Evolutionary conservation across 2,888 invertebrate species (phyloP).

Genomic region (Tetheella fluctuosa): DNA sequence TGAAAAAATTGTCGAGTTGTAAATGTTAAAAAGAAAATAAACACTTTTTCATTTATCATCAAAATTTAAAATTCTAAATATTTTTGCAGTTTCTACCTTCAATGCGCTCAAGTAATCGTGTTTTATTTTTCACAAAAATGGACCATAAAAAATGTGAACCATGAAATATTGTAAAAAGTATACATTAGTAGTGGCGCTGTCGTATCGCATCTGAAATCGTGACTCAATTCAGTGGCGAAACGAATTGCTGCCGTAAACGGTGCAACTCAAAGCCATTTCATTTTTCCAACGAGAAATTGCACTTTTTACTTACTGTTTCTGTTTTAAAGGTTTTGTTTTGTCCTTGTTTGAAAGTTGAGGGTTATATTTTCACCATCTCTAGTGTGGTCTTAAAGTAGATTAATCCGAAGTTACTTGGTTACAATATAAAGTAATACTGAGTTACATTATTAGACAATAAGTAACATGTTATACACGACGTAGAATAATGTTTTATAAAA

Average conservation of each 20-base stretch:
- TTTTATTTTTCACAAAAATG: background rate
- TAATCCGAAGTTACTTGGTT: too few species aligned
- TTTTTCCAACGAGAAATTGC: constrained; percentile 47
- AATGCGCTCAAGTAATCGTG: too few species aligned
- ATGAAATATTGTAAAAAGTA: background rate
- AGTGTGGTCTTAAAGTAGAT: too few species aligned
- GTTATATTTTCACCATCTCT: background rate
- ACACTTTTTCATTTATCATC: too few species aligned
- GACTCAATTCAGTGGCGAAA: constrained; percentile 53
- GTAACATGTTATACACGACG: too few species aligned
- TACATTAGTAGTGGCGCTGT: constrained; percentile 29
- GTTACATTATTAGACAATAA: too few species aligned
- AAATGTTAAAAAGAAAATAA: too few species aligned
- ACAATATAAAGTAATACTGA: too few species aligned
- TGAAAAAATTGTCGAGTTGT: too few species aligned
- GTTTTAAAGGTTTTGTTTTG: constrained; percentile 4
- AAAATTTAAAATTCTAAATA: too few species aligned
- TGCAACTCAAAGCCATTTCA: constrained; percentile 50
- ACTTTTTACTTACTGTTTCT: constrained; percentile 39
- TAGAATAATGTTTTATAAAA: too few species aligned
- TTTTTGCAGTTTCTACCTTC: too few species aligned
- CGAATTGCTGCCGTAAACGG: constrained; percentile 48
- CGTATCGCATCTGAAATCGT: constrained; percentile 37
- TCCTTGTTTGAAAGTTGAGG: background rate
- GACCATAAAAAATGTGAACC: background rate